A percentile compares a stretch with the other conserved stretches of the same genome.
Conservation (phyloP, 2,797 vertebrate species). For the Megaceryle alcyon region DNA sequence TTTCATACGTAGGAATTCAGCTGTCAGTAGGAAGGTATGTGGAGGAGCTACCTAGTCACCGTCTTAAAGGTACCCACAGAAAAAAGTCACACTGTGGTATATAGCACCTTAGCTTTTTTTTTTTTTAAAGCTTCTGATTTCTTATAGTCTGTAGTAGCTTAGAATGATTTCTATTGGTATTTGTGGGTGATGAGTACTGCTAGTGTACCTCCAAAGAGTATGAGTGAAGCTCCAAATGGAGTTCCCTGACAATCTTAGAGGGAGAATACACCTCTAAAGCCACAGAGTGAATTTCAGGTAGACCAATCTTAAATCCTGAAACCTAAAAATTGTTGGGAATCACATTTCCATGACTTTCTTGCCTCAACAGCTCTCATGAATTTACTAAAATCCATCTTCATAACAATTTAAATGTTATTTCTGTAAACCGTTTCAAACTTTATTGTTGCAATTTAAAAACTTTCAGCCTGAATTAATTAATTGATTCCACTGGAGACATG, state of each 20-base stretch:
- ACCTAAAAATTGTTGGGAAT: not conserved
- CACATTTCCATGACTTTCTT: not conserved
- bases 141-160: not conserved
- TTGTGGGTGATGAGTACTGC: not conserved
- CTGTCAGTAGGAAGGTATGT: not conserved
- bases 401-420: not conserved
- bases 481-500: not conserved
- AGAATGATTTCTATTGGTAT: not conserved
- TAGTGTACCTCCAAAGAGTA: not conserved
- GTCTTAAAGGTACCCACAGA: not conserved
- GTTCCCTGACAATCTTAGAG: not conserved
- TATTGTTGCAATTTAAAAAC: not conserved
- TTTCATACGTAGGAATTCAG: not conserved
- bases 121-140: not conserved
- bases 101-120: not conserved
- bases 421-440: not conserved
- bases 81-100: not conserved
- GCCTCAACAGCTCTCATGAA: not conserved
- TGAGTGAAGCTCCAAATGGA: not conserved
- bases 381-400: not conserved
- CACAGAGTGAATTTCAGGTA: not conserved
- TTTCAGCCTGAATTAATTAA: not conserved
- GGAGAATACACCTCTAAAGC: not conserved
- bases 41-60: not conserved
- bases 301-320: not conserved